Base-by-base conservation (phyloP, 2,888 invertebrate genomes). In the Thymelicus sylvestris region DNA sequence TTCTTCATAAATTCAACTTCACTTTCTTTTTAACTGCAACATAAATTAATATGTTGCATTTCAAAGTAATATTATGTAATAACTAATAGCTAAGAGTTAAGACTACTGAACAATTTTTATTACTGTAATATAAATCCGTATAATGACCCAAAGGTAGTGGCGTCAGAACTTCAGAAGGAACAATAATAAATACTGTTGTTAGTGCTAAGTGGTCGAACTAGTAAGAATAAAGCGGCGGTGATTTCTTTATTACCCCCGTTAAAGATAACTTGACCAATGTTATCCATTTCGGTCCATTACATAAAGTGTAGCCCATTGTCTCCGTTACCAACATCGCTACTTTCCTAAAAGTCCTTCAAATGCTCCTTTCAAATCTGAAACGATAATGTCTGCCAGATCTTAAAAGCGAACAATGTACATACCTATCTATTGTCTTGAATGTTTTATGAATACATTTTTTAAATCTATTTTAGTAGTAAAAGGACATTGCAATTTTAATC, bases 271-370 rank as follows among this genome's bases (percentile, higher is more conserved):
- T 81, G 80, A 81, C 83, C 82, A 79, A 78, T 79, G 85, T 83
- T 89, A 84, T 88, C 88, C 86, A 81, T 86, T 87, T 84, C 83
- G 78, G 84, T 80, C 89, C 91, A 91, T 92, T 91, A 89, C 87
- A 82, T 82, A 86, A 88, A 89, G 86, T 88, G 86, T 85, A 83
- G 81, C 79, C 87, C 81, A 86, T 89, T 91, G 90, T 90, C 83
- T 83, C 77, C 76, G 73, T 38, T 63, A 38, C 63, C 62, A 41
- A 68, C 67, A 31, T 62, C 38, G 68, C 82, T 77, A 81, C 80
- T 78, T 76, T 77, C 77, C 76, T 72, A 70, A 72, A 72, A 74
- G 65, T 71, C 72, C 72, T 68, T 68, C 66, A 67, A 73, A 72
- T 66, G 71, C 73, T 75, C 72, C 77, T 76, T 73, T 76, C 75